A percentile compares a stretch with the other conserved stretches of the same genome.
Evolutionary conservation across 2,797 vertebrate genomes (phyloP).

Genomic region (Chiloscyllium punctatum): DNA sequence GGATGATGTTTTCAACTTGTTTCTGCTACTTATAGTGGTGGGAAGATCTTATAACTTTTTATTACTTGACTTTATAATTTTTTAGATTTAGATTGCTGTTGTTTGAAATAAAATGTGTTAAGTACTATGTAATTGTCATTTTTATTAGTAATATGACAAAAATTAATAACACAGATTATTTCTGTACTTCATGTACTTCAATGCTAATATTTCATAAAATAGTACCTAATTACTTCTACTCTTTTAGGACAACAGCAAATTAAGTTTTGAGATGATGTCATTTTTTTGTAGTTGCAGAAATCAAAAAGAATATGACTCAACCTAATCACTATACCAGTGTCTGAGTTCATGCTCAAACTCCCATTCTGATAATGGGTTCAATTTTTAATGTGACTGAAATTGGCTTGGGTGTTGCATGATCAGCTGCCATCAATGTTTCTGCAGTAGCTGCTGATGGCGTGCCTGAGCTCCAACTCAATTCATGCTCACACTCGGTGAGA

Average conservation of each 20-base stretch:
- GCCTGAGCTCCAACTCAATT: too few species aligned
- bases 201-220: background rate
- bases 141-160: conserved; percentile 11
- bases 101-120: background rate
- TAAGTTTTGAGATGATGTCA: background rate
- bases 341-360: background rate
- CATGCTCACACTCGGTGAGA: too few species aligned
- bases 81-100: background rate
- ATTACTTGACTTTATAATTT: background rate
- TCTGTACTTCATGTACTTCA: background rate
- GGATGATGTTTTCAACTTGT: background rate
- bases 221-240: background rate
- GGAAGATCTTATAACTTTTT: background rate
- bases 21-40: background rate
- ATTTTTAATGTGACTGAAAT: background rate
- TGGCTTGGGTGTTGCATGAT: too few species aligned
- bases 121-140: background rate
- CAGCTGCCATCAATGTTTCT: too few species aligned
- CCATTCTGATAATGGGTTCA: background rate
- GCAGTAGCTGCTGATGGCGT: too few species aligned
- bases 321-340: background rate
- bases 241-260: background rate
- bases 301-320: background rate
- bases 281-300: background rate
- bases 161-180: background rate